A percentile compares a stretch with the other conserved stretches of the same genome.
Conservation (phyloP, 1,140 invertebrate genomes). For the Drosophila ananassae region DNA sequence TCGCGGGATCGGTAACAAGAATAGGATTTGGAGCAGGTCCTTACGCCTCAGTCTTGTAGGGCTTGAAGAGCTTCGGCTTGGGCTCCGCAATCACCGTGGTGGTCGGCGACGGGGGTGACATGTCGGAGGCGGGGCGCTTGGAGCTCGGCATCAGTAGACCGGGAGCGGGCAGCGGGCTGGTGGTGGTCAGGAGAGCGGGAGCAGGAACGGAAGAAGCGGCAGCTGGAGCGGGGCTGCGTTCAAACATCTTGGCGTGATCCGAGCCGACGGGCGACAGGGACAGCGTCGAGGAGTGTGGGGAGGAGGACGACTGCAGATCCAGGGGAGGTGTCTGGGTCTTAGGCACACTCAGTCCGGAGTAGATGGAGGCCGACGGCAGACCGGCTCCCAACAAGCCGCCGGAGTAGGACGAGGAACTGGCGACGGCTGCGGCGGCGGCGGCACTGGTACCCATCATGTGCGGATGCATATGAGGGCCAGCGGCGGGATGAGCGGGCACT, state of each 20-base stretch:
- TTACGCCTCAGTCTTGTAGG: slow-evolving; percentile 88
- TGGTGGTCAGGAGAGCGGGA: slow-evolving; percentile 33
- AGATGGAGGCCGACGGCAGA: slow-evolving; percentile 41
- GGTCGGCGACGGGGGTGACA: slow-evolving; percentile 59
- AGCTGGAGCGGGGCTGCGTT: slow-evolving; percentile 58
- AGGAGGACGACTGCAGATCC: slow-evolving; percentile 81
- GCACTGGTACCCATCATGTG: slow-evolving; percentile 63
- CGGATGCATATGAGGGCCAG: slow-evolving; percentile 80
- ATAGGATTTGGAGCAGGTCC: neutral
- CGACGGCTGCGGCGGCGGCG: slow-evolving; percentile 22
- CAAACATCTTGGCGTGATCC: slow-evolving; percentile 79
- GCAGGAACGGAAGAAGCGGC: slow-evolving; percentile 30
- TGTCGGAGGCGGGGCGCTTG: slow-evolving; percentile 70
- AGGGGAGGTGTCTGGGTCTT: slow-evolving; percentile 80
- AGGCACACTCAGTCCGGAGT: slow-evolving; percentile 42
- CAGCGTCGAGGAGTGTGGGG: slow-evolving; percentile 81
- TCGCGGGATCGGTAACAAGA: neutral
- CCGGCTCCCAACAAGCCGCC: slow-evolving; percentile 31
- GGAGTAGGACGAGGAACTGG: slow-evolving; percentile 49
- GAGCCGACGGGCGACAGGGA: slow-evolving; percentile 82
- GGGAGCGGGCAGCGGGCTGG: slow-evolving; percentile 62
- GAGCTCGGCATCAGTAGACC: slow-evolving; percentile 67
- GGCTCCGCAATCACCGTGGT: slow-evolving; percentile 71
- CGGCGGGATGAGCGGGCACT: slow-evolving; percentile 62
- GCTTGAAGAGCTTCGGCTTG: slow-evolving; percentile 89